Conservation (phyloP, 2,113 vertebrate species). For the Poicephalus gulielmi region DNA sequence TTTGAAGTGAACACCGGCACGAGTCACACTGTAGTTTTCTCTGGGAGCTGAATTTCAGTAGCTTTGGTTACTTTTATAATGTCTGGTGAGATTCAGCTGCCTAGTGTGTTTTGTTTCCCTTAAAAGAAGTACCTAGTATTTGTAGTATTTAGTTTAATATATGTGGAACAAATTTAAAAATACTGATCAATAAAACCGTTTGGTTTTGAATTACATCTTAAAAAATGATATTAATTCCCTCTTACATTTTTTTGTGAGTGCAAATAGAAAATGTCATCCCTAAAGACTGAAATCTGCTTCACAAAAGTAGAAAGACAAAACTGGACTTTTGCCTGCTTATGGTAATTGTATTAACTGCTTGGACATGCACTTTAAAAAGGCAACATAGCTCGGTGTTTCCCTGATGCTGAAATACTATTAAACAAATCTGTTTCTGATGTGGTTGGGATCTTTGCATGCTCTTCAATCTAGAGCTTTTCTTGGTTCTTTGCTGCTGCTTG, state of each 20-base stretch:
- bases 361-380: not conserved
- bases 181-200: not conserved
- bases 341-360: not conserved
- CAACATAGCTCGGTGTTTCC: conserved; percentile 1
- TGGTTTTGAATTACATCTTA: not conserved
- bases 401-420: not conserved
- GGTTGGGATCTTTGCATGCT: not conserved
- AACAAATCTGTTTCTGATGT: not conserved
- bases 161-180: not conserved
- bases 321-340: not conserved
- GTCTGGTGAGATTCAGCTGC: not conserved
- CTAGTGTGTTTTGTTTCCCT: not conserved
- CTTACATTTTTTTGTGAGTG: not conserved
- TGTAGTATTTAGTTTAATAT: not conserved
- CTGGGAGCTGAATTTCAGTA: not conserved
- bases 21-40: not conserved
- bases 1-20: not conserved
- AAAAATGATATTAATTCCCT: not conserved
- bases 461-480: not conserved
- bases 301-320: not conserved
- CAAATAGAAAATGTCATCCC: not conserved
- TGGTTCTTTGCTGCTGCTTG: conserved; percentile 39
- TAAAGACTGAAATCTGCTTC: not conserved
- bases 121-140: not conserved
- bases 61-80: not conserved